Evolutionary conservation across 2,888 invertebrate genomes (phyloP), one percentile per base, ranked within the genome.

Genomic region (Blastobasis lacticolella): DNA sequence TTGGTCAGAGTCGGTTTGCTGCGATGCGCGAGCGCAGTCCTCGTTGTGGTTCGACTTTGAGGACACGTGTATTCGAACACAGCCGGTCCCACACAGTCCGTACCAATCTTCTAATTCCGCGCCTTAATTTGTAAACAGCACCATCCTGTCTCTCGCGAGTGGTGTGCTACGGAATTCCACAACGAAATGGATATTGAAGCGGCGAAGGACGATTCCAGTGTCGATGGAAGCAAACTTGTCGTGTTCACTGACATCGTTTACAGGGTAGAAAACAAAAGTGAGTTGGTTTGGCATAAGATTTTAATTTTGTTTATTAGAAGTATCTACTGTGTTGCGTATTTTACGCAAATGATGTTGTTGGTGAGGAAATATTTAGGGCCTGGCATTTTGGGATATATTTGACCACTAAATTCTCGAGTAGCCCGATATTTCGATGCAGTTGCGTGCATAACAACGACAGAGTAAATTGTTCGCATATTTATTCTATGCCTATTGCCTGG

Each of bases 161-260:
- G 41, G 38, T 7, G 37, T 40, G 40, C 6, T 48, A 48, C 1
- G 42, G 37, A 49, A 49, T 9, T 44, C 9, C 37, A 8, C 10
- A 37, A 37, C 6, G 3, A 62, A 58, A 86, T 87, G 87, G 78
- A 85, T 59, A 57, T 81, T 49, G 82, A 86, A 68, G 61, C 63
- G 6, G 74, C 63, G 6, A 78, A 73, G 58, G 80, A 82, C 55
- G 77, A 81, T 50, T 56, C 71, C 38, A 80, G 81, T 63, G 59
- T 71, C 7, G 82, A 84, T 59, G 83, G 83, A 53, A 74, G 78
- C 4, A 71, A 63, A 55, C 70, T 79, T 10, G 58, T 85, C 10
- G 79, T 81, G 41, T 87, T 78, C 55, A 69, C 64, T 6, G 64
- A 70, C 44, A 59, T 74, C 36, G 54, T 48, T 23, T 23, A 23